A percentile compares a stretch with the other conserved stretches of the same genome.
Evolutionary conservation across 30 jellyfish, hydroid and myxozoan species (phyloP).

Genomic region (Aurelia aurita): DNA sequence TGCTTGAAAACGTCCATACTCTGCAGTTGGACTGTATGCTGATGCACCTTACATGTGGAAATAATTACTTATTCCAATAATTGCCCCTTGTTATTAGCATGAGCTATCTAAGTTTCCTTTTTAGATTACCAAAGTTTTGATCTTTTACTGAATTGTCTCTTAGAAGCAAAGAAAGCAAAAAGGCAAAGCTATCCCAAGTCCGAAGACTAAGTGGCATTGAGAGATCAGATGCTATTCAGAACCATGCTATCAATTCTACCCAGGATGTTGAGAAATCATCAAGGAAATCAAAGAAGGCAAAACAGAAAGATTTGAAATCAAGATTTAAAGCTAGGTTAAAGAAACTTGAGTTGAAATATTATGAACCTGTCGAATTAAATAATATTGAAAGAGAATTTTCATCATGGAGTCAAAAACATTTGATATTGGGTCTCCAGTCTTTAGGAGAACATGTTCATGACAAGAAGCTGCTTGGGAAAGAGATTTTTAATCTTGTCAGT

Average conservation of each 20-base stretch:
- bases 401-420: slow-evolving; percentile 15
- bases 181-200: slow-evolving; percentile 1
- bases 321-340: slow-evolving; percentile 17
- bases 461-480: slow-evolving; percentile 69
- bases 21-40: too few species aligned
- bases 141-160: too few species aligned
- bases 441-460: slow-evolving; percentile 67
- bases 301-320: neutral
- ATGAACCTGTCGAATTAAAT: slow-evolving; percentile 22
- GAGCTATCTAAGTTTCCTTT: too few species aligned
- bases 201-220: neutral
- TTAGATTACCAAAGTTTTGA: too few species aligned
- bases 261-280: slow-evolving; percentile 34
- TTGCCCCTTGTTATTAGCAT: too few species aligned
- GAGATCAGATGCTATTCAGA: slow-evolving; percentile 31
- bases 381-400: slow-evolving; percentile 37
- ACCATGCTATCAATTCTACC: slow-evolving; percentile 74
- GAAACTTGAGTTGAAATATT: slow-evolving; percentile 1
- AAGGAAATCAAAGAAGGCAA: neutral
- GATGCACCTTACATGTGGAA: too few species aligned
- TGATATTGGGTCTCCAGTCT: slow-evolving; percentile 28
- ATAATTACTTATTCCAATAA: too few species aligned
- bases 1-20: too few species aligned
- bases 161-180: neutral
- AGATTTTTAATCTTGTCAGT: slow-evolving; percentile 64